Evolutionary conservation across 2,797 vertebrate species (phyloP).

Genomic region (Pseudochromis fuscus): DNA sequence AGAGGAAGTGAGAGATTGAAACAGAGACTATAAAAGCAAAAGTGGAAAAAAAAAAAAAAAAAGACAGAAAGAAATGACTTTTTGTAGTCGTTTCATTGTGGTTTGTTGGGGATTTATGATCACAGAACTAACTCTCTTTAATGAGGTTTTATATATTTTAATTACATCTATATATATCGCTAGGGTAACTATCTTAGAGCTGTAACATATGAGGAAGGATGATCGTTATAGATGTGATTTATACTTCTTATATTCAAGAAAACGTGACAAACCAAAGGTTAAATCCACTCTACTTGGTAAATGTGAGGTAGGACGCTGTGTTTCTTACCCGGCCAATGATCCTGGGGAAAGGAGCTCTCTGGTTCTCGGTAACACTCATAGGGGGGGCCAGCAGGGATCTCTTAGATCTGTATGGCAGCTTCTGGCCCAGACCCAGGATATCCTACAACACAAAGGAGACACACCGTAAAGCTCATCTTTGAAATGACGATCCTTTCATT

Average conservation of each 20-base stretch:
- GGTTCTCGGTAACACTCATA: slow-evolving; percentile 93
- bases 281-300: too few relatives aligned
- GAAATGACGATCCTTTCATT: background rate
- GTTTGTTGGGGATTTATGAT: too few relatives aligned
- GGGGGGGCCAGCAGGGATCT: slow-evolving; percentile 92
- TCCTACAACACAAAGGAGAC: slow-evolving; percentile 81
- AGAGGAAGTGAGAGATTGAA: background rate
- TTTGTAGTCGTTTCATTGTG: too few relatives aligned
- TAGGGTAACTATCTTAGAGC: background rate
- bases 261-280: too few relatives aligned
- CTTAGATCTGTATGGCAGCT: slow-evolving; percentile 87
- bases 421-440: slow-evolving; percentile 86
- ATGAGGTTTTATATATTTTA: too few relatives aligned
- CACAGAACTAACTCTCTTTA: too few relatives aligned
- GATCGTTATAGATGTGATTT: too few relatives aligned
- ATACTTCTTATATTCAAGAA: too few relatives aligned
- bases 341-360: slow-evolving; percentile 92
- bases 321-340: slow-evolving; percentile 91
- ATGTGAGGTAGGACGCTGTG: background rate
- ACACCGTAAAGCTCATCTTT: slow-evolving; percentile 1
- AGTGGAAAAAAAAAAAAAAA: background rate
- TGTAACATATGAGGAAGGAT: too few relatives aligned
- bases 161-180: too few relatives aligned
- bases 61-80: too few relatives aligned
- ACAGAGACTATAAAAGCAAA: background rate